Base-by-base conservation (phyloP, 2,888 invertebrate species). In the Spialia ferax region DNA sequence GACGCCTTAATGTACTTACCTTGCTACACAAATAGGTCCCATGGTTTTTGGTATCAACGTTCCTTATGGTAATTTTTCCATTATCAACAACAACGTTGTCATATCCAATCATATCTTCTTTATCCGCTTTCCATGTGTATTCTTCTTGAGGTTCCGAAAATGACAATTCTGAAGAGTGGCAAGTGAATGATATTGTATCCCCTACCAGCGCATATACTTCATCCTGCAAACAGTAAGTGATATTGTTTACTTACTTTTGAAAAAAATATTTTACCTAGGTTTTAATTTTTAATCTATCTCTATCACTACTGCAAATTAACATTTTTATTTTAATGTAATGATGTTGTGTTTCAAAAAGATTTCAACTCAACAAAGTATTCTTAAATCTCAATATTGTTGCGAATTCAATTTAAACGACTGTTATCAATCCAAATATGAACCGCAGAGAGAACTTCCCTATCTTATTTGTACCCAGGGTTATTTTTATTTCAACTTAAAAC, bases 21-120 rank as follows among this genome's bases (percentile, higher is more conserved):
- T 75, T 69, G 29, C 60, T 76, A 38, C 87, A 87, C 29, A 73
- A 73, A 59, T 87, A 88, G 7, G 70, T 77, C 2, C 87, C 87
- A 35, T 66, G 68, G 56, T 87, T 85, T 35, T 56, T 78, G 0
- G 79, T 72, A 22, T 68, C 69, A 1, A 79, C 77, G 1, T 74
- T 70, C 11, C 26, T 75, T 0, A 87, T 76, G 4, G 70, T 56
- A 3, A 87, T 13, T 2, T 45, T 75, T 0, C 69, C 35, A 0
- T 77, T 78, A 1, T 78, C 70, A 0, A 80, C 64, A 6, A 69
- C 65, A 0, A 85, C 75, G 42, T 87, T 86, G 2, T 77, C 70
- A 2, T 72, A 69, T 0, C 63, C 50, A 26, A 85, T 48, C 76
- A 84, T 79, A 1, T 70, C 74, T 0, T 26, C 35, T 6, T 79